Evolutionary conservation across 2,113 vertebrate species (phyloP).

Genomic region (Lucifuga dentata): DNA sequence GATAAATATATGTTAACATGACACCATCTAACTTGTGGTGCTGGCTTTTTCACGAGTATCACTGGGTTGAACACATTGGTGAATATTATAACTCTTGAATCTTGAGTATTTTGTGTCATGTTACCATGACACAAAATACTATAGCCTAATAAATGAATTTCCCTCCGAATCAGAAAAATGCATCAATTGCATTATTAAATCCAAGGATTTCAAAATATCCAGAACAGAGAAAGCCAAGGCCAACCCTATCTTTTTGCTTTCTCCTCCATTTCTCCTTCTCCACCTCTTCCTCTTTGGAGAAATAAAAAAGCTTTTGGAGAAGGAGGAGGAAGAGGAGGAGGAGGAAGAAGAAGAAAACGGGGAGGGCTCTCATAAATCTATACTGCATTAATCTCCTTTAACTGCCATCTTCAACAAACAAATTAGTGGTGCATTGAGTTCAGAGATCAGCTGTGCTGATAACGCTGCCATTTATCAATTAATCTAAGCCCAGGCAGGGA

Average conservation of each 20-base stretch:
- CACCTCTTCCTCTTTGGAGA: slow-evolving; percentile 41
- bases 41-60: too few species aligned
- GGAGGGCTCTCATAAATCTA: slow-evolving; percentile 68
- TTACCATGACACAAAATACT: too few species aligned
- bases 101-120: too few species aligned
- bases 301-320: slow-evolving; percentile 52
- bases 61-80: too few species aligned
- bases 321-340: slow-evolving; percentile 13
- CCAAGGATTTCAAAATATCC: not conserved
- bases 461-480: slow-evolving; percentile 80
- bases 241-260: slow-evolving; percentile 6
- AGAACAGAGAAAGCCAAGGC: not conserved
- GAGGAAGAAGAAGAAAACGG: slow-evolving; percentile 5
- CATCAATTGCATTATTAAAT: not conserved
- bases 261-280: not conserved
- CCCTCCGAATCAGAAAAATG: not conserved
- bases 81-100: too few species aligned
- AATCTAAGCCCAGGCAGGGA: slow-evolving; percentile 75
- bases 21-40: too few species aligned
- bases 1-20: too few species aligned
- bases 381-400: slow-evolving; percentile 81
- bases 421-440: slow-evolving; percentile 82
- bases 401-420: slow-evolving; percentile 83
- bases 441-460: slow-evolving; percentile 76
- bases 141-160: not conserved